Evolutionary conservation across 2,797 vertebrate species (phyloP).

Genomic region (Chelon labrosus): DNA sequence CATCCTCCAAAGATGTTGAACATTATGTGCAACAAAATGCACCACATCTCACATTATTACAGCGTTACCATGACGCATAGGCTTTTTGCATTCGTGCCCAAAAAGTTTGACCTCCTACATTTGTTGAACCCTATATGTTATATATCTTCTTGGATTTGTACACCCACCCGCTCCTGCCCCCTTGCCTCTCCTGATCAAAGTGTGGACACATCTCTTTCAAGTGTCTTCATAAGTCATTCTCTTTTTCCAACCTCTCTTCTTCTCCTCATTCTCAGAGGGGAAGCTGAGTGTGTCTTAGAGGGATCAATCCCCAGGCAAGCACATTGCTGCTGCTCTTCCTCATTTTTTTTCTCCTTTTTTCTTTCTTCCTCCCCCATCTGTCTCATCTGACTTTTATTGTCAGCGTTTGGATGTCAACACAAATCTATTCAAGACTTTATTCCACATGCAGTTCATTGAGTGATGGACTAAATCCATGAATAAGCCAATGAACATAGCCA

Average conservation of each 20-base stretch:
- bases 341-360: slow-evolving; percentile 47
- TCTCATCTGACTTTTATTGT: slow-evolving; percentile 60
- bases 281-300: slow-evolving; percentile 62
- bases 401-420: slow-evolving; percentile 43
- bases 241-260: slow-evolving; percentile 65
- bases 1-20: background rate
- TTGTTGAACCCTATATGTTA: slow-evolving; percentile 34
- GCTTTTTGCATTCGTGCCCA: slow-evolving; percentile 6
- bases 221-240: slow-evolving; percentile 80
- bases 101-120: slow-evolving; percentile 55
- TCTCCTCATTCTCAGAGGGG: slow-evolving; percentile 68
- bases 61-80: background rate
- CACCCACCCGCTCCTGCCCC: slow-evolving; percentile 23
- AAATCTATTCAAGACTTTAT: slow-evolving; percentile 30
- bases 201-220: slow-evolving; percentile 76
- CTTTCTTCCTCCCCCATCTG: slow-evolving; percentile 14
- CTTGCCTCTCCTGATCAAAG: slow-evolving; percentile 72
- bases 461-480: background rate
- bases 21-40: background rate
- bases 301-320: slow-evolving; percentile 70
- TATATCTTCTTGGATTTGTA: slow-evolving; percentile 43
- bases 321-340: slow-evolving; percentile 49
- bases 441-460: slow-evolving; percentile 47
- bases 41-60: slow-evolving; percentile 7
- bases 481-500: background rate